A percentile compares a stretch with the other conserved stretches of the same genome.
phyloP scores from a whole-genome alignment of 2,797 vertebrate genomes.

The Halcyon badia region DNA sequence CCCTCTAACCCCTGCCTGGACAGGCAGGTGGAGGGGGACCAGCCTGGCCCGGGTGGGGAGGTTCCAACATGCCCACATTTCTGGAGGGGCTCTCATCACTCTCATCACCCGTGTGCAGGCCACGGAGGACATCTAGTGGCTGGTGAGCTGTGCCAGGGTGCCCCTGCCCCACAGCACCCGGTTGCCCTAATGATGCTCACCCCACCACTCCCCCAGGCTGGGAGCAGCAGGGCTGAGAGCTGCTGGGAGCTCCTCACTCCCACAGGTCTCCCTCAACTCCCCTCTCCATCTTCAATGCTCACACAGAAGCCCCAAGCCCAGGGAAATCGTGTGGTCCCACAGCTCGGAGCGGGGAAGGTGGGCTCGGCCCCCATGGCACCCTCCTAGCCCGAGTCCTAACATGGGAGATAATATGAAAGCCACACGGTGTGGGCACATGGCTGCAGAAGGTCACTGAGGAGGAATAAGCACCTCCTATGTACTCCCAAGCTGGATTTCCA shows the following conservation, averaged over 20 bases:
- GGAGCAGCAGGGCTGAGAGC: background rate
- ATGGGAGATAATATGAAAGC: accelerated
- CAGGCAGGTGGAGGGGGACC: background rate
- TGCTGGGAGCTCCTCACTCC: background rate
- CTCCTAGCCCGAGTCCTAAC: background rate
- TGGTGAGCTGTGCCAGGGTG: background rate
- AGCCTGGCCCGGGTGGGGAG: too few relatives aligned
- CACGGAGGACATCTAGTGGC: conserved; percentile 51
- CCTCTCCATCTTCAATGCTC: background rate
- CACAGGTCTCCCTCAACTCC: background rate
- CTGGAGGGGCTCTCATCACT: background rate
- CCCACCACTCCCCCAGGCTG: accelerated
- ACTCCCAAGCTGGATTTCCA: background rate
- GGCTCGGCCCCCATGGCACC: background rate
- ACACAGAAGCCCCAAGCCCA: background rate
- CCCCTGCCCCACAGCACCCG: background rate
- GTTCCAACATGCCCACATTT: background rate
- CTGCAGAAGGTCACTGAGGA: background rate
- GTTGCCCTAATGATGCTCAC: background rate
- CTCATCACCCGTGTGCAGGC: background rate
- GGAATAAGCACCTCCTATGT: background rate
- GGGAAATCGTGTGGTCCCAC: accelerated
- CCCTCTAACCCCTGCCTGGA: accelerated
- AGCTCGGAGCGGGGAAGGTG: accelerated
- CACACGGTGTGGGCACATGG: accelerated